A percentile compares a stretch with the other conserved stretches of the same genome.
phyloP scores from a whole-genome alignment of 1,140 invertebrate species.

The Drosophila simulans region DNA sequence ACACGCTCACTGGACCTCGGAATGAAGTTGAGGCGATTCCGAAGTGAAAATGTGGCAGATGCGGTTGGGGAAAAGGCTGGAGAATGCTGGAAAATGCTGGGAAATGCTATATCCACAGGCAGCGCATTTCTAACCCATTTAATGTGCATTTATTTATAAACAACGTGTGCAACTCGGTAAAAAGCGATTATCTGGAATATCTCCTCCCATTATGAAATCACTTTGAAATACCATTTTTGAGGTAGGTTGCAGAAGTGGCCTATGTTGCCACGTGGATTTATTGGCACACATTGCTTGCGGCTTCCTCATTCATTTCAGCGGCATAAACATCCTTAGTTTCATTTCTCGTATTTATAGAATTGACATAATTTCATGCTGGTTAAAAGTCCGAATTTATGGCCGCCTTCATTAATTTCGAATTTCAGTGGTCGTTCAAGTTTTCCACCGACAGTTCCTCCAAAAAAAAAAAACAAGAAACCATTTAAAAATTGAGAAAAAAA shows the following conservation, averaged over 20 bases:
- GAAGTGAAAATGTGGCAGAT: background rate
- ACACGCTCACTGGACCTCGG: conserved; percentile 37
- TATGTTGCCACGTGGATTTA: conserved; percentile 3
- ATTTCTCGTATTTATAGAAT: conserved; percentile 69
- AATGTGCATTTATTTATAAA: conserved; percentile 35
- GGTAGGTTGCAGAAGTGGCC: conserved; percentile 25
- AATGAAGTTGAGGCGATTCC: background rate
- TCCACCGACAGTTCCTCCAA: conserved; percentile 28
- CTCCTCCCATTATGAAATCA: conserved; percentile 31
- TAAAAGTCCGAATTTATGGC: conserved; percentile 65
- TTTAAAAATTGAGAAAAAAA: conserved; percentile 49
- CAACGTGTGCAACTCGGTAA: conserved; percentile 24
- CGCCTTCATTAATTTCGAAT: conserved; percentile 58
- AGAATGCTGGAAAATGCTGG: background rate
- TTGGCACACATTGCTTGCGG: conserved; percentile 19
- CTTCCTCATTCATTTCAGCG: conserved; percentile 37
- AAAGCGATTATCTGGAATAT: conserved; percentile 36
- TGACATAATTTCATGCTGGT: conserved; percentile 74
- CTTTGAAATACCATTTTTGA: conserved; percentile 9
- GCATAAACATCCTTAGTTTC: conserved; percentile 69
- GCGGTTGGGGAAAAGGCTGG: background rate
- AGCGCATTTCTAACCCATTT: conserved; percentile 42
- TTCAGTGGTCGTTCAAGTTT: conserved; percentile 38
- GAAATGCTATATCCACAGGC: background rate
- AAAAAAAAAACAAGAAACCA: conserved; percentile 15